A percentile compares a stretch with the other conserved stretches of the same genome.
phyloP scores from a whole-genome alignment of 2,888 invertebrate genomes.

The Agrochola macilenta region DNA sequence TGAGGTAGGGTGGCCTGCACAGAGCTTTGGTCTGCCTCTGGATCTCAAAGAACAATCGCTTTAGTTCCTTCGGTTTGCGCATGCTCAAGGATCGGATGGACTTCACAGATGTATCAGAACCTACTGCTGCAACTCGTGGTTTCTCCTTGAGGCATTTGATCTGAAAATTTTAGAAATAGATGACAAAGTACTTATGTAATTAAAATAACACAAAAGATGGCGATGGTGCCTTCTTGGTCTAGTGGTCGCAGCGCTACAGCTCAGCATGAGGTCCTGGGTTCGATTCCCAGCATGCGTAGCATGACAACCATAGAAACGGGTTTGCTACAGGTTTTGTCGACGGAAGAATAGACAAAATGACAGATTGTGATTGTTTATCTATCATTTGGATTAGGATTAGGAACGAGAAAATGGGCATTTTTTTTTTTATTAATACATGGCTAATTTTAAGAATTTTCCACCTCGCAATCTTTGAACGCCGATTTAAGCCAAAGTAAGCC shows the following conservation, averaged over 20 bases:
- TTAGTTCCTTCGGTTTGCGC: conserved; percentile 93
- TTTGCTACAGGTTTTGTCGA: too few relatives aligned
- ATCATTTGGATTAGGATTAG: too few relatives aligned
- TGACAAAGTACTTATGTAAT: conserved; percentile 13
- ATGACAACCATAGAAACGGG: too few relatives aligned
- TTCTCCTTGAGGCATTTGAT: conserved; percentile 93
- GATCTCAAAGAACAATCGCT: conserved; percentile 92
- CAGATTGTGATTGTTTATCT: too few relatives aligned
- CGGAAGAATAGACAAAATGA: too few relatives aligned
- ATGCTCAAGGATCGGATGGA: conserved; percentile 93
- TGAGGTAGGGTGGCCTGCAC: conserved; percentile 93
- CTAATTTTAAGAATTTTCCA: too few relatives aligned
- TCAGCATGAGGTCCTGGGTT: background rate
- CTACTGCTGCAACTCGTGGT: conserved; percentile 90
- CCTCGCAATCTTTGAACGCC: too few relatives aligned
- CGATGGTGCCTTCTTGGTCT: background rate
- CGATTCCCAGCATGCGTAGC: too few relatives aligned
- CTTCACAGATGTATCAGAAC: conserved; percentile 91
- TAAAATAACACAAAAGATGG: background rate
- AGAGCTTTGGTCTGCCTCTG: conserved; percentile 94
- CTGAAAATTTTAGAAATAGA: conserved; percentile 77
- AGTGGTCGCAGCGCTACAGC: background rate
- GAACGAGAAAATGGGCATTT: too few relatives aligned
- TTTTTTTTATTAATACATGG: too few relatives aligned
- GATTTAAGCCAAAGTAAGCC: too few relatives aligned